Evolutionary conservation across 2,888 invertebrate genomes (phyloP).

Genomic region (Eupithecia abbreviata): DNA sequence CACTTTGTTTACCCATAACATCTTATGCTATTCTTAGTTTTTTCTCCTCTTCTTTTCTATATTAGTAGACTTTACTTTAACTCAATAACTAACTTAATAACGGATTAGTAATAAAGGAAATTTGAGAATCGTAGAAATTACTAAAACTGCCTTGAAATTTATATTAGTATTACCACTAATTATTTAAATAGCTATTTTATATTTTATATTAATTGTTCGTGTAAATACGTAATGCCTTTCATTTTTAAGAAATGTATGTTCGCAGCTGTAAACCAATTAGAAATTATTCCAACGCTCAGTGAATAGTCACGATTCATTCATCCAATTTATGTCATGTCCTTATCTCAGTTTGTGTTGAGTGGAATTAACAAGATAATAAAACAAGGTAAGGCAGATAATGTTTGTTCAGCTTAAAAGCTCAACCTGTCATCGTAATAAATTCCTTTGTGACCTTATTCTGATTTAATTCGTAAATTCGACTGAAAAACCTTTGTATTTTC

Average conservation of each 20-base stretch:
- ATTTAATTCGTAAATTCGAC: conserved; percentile 8
- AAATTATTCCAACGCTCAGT: conserved; percentile 52
- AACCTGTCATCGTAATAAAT: conserved; percentile 11
- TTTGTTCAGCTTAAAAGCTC: conserved; percentile 19
- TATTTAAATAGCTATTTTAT: no score
- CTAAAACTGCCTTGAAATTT: background rate
- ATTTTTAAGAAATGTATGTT: conserved; percentile 41
- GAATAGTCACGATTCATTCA: conserved; percentile 52
- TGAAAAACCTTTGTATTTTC: conserved; percentile 1
- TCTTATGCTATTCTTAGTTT: background rate
- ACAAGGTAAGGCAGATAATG: conserved; percentile 15
- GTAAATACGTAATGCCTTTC: no score
- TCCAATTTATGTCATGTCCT: conserved; percentile 29
- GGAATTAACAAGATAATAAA: conserved; percentile 28
- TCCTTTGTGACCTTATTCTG: conserved; percentile 8
- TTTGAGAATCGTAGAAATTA: background rate
- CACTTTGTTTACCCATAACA: background rate
- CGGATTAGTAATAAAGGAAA: background rate
- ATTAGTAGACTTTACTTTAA: background rate
- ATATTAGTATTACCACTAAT: no score
- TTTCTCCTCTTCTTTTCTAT: background rate
- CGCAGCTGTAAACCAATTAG: conserved; percentile 53
- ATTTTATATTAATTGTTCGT: no score
- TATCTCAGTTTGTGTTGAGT: conserved; percentile 28
- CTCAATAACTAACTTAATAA: no score